Base-by-base conservation (phyloP, 1,140 invertebrate species). In the Apis dorsata region DNA sequence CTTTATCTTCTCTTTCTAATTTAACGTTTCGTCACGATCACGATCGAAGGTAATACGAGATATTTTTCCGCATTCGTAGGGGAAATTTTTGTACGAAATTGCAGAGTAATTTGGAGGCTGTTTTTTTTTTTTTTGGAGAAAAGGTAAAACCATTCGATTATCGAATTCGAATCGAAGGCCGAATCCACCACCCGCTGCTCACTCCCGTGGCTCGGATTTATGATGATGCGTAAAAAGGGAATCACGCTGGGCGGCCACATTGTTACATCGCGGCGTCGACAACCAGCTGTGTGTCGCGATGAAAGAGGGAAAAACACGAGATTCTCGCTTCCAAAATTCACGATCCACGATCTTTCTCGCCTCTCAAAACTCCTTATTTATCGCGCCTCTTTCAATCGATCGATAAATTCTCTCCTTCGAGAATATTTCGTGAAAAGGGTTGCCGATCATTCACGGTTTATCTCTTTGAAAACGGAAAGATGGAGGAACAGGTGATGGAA, bases 181-280 rank as follows among this genome's bases (percentile, higher is more conserved):
- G 24, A 24, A 34, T 51, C 9, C 49, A 19, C 11, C 69, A 49
- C 71, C 76, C 81, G 75, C 76, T 10, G 65, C 59, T 28, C 66
- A 49, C 34, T 57, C 86, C 88, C 78, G 85, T 21, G 21, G 85
- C 66, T 90, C 82, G 79, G 90, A 2, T 34, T 90, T 90, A 90
- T 90, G 66, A 87, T 81, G 24, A 24, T 72, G 59, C 70, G 90
- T 83, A 91, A 91, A 91, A 91, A 89, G 84, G 86, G 82, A 80
- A 70, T 66, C 90, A 89, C 65, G 86, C 75, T 68, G 90, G 24
- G 90, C 65, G 51, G 62, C 34, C 63, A 79, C 81, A 88, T 90
- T 89, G 89, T 87, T 82, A 71, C 74, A 62, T 70, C 62, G 66
- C 28, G 49, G 77, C 59, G 71, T 34, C 79, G 66, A 81, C 71